Conservation (phyloP, 2,113 vertebrate genomes). For the Dicaeum eximium region DNA sequence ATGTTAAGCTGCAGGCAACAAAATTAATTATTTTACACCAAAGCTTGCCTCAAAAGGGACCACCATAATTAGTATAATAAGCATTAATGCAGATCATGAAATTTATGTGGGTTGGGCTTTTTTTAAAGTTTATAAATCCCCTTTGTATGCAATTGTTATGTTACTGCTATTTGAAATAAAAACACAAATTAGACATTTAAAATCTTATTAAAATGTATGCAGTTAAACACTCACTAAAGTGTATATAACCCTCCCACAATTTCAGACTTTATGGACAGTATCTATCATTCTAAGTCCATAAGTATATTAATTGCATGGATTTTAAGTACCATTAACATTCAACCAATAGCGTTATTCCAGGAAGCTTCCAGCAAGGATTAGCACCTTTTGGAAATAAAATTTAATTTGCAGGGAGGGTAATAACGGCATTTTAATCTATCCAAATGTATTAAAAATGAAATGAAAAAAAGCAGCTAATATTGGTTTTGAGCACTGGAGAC, state of each 20-base stretch:
- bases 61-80: constrained; percentile 53
- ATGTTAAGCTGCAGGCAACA: constrained; percentile 47
- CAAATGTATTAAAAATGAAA: constrained; percentile 13
- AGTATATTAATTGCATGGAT: constrained; percentile 45
- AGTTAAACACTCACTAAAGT: not conserved
- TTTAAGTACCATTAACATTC: constrained; percentile 37
- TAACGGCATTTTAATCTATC: not conserved
- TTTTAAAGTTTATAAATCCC: constrained; percentile 43
- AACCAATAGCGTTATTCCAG: constrained; percentile 27
- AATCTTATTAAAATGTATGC: constrained; percentile 36
- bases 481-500: not conserved
- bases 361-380: constrained; percentile 56
- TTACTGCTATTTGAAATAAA: constrained; percentile 37
- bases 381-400: constrained; percentile 43
- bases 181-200: not conserved
- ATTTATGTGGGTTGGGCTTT: not conserved
- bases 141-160: not conserved
- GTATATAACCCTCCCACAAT: not conserved
- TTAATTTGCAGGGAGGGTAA: constrained; percentile 43
- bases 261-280: constrained; percentile 36
- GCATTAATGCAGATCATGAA: constrained; percentile 2
- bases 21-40: constrained; percentile 54
- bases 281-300: not conserved
- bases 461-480: not conserved
- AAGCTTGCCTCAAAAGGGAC: constrained; percentile 40